Base-by-base conservation (phyloP, 2,113 vertebrate species). In the Micronycteris hirsuta region DNA sequence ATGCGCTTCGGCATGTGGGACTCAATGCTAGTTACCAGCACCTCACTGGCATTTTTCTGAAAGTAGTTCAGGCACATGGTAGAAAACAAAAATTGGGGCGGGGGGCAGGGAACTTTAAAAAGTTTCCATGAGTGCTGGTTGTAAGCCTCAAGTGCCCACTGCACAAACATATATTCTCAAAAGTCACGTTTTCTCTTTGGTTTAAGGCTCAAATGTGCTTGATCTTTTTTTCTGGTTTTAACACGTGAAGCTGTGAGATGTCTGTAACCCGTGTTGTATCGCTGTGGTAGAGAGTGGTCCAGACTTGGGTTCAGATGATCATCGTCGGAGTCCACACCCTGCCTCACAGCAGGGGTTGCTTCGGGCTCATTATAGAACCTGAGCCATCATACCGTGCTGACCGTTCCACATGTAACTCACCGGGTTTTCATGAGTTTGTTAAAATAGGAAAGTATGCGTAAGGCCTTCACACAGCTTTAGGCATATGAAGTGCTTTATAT, bases 1-100 rank as follows among this genome's bases (percentile, higher is more conserved):
- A 86, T 52, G 86, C 63, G 41, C 41, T 93, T 95, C 88, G 93
- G 61, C 97, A 85, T 94, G 91, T 84, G 70, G 45, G 86, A 93
- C 88, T 86, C 87, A 78, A 1, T 68, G 71, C 58, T 3, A 1
- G 26, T 33, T 93, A 47, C 0, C 5, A 67, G 91, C 85, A 63
- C 43, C 14, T 68, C n/a, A 41, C 28, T 67, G 63, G 6, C 28
- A n/a, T 96, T 97, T 94, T 81, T 84, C 67, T 65, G 65, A 92
- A 86, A 61, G 2, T 68, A 28, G 28, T 26, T 54, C 73, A 49
- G 52, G 71, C 22, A 0, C 94, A 67, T 91, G 78, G 89, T 65
- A 45, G 65, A 77, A 74, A 78, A 38, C 43, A 91, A 87, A 38
- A 81, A 76, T 41, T 78, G 7, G 3, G 24, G 9, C 76, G 7